A percentile compares a stretch with the other conserved stretches of the same genome.
phyloP scores from a whole-genome alignment of 2,113 vertebrate genomes.

The Capreolus pygargus region DNA sequence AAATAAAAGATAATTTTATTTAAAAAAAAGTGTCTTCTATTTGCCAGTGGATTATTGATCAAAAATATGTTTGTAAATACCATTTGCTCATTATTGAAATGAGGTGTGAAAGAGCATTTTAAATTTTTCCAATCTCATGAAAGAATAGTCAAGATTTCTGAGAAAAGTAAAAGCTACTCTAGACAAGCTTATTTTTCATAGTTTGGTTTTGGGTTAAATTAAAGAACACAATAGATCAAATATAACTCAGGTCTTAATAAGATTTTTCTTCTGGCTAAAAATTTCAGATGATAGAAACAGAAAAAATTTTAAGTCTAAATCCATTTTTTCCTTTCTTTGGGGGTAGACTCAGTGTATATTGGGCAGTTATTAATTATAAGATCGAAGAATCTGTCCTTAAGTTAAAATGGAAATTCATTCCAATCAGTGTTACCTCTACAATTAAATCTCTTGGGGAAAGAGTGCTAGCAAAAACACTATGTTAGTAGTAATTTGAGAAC shows the following conservation, averaged over 20 bases:
- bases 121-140: neutral
- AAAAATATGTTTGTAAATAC: neutral
- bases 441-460: neutral
- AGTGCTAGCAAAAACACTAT: neutral
- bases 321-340: neutral
- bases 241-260: neutral
- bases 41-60: neutral
- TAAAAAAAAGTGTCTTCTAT: slow-evolving; percentile 24
- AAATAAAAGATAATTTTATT: too few relatives aligned
- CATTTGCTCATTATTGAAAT: neutral
- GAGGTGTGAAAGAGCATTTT: neutral
- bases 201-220: neutral
- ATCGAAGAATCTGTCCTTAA: neutral
- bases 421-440: neutral
- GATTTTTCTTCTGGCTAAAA: neutral
- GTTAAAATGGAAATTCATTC: neutral
- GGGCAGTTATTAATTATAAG: neutral
- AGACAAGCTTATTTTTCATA: neutral
- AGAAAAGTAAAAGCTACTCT: neutral
- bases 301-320: neutral
- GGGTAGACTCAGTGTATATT: neutral
- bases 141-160: neutral
- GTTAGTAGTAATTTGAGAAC: slow-evolving; percentile 15
- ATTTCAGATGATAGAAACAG: neutral
- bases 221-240: neutral